Evolutionary conservation across 1,140 invertebrate species (phyloP).

Genomic region (Aphidius ervi): DNA sequence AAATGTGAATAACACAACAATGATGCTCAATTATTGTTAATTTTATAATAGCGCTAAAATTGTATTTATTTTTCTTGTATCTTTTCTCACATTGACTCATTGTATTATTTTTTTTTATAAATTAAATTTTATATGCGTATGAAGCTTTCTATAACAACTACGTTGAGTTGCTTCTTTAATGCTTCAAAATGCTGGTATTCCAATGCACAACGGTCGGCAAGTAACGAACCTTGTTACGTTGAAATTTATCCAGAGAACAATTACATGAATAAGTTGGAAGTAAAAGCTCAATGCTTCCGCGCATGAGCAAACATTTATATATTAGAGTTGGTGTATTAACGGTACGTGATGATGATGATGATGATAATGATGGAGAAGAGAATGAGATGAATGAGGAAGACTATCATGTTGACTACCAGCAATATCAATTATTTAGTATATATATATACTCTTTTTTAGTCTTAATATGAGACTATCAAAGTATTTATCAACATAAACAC

Average conservation of each 20-base stretch:
- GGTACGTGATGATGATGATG: background rate
- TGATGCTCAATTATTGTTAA: conserved; percentile 24
- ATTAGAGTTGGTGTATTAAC: background rate
- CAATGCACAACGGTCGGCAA: conserved; percentile 21
- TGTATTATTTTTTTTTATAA: conserved; percentile 1
- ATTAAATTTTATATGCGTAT: too few species aligned
- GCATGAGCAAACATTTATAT: background rate
- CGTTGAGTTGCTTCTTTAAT: conserved; percentile 19
- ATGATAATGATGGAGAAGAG: background rate
- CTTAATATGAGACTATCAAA: too few species aligned
- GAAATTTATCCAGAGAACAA: conserved; percentile 23
- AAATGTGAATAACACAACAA: conserved; percentile 20
- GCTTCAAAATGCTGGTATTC: conserved; percentile 24
- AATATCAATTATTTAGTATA: too few species aligned
- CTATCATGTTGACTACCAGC: too few species aligned
- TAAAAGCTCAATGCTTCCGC: background rate
- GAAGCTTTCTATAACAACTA: too few species aligned
- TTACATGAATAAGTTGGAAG: conserved; percentile 19
- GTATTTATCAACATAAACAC: too few species aligned
- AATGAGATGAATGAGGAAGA: background rate
- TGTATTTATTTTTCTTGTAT: background rate
- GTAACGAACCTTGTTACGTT: conserved; percentile 26
- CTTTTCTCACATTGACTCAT: background rate
- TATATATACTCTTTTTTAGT: too few species aligned
- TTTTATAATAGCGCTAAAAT: conserved; percentile 19